Evolutionary conservation across 2,888 invertebrate species (phyloP).

Genomic region (Dyspetes luteomarginatus): DNA sequence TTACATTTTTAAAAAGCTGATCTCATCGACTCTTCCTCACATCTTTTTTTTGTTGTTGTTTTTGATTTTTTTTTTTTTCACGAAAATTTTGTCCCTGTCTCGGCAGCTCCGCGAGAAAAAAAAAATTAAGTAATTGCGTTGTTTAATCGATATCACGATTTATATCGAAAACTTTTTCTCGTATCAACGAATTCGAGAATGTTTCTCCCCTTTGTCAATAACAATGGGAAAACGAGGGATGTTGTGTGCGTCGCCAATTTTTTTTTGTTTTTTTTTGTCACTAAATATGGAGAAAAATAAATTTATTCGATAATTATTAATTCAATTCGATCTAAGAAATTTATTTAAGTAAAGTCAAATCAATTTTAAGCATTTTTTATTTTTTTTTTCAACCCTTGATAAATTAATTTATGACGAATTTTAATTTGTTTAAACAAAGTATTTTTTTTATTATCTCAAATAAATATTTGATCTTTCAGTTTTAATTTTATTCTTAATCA

Average conservation of each 20-base stretch:
- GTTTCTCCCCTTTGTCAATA: slow-evolving; percentile 57
- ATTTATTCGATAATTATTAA: neutral
- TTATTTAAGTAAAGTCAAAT: too few species aligned
- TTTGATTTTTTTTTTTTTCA: slow-evolving; percentile 5
- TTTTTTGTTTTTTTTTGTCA: neutral
- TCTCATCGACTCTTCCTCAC: slow-evolving; percentile 49
- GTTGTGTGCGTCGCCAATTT: slow-evolving; percentile 27
- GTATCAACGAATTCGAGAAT: slow-evolving; percentile 37
- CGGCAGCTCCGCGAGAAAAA: neutral
- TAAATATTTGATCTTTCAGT: too few species aligned
- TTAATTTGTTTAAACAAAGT: too few species aligned
- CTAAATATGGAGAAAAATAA: slow-evolving; percentile 23
- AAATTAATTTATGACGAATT: neutral
- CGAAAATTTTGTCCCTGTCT: slow-evolving; percentile 2
- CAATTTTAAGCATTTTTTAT: neutral
- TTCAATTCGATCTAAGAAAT: neutral
- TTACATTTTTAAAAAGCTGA: slow-evolving; percentile 25
- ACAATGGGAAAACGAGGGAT: slow-evolving; percentile 47
- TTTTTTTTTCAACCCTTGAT: neutral
- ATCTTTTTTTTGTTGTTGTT: neutral
- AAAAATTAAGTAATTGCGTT: neutral
- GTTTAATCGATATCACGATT: neutral
- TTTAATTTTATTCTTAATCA: too few species aligned
- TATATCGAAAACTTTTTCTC: slow-evolving; percentile 1
- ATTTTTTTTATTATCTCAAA: too few species aligned